Conservation (phyloP, 2,113 vertebrate species). For the Sceloporus tristichus region DNA sequence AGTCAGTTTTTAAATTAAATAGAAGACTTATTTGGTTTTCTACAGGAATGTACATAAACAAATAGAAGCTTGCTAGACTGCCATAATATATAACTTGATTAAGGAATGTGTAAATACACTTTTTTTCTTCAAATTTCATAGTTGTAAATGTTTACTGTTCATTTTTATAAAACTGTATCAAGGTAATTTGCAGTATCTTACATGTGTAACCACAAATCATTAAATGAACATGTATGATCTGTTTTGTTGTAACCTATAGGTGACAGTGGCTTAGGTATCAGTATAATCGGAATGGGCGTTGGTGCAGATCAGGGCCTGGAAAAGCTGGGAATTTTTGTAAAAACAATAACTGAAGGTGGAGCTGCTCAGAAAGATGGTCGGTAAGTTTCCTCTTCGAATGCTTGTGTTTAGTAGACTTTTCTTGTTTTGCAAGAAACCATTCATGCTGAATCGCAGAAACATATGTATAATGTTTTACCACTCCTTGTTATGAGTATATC, state of each 20-base stretch:
- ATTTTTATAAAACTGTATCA: not conserved
- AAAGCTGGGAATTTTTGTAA: slow-evolving; percentile 94
- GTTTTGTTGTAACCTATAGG: slow-evolving; percentile 71
- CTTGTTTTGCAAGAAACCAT: not conserved
- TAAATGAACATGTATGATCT: not conserved
- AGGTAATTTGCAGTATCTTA: not conserved
- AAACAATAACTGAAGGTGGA: slow-evolving; percentile 91
- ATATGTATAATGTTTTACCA: not conserved
- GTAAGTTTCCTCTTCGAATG: slow-evolving; percentile 72
- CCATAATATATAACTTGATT: not conserved
- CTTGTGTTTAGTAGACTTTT: not conserved
- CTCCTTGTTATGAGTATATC: not conserved
- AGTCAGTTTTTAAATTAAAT: not conserved
- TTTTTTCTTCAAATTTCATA: not conserved
- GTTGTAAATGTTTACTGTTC: not conserved
- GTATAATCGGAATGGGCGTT: slow-evolving; percentile 95
- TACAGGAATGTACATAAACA: not conserved
- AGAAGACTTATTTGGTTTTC: not conserved
- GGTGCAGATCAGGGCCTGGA: slow-evolving; percentile 94
- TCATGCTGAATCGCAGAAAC: not conserved
- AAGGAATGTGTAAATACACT: not conserved
- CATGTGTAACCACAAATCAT: not conserved
- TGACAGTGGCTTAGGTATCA: slow-evolving; percentile 92
- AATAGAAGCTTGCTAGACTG: not conserved
- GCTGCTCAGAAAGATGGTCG: slow-evolving; percentile 88